phyloP scores from a whole-genome alignment of 1,140 invertebrate species.

The Microvelia longipes region DNA sequence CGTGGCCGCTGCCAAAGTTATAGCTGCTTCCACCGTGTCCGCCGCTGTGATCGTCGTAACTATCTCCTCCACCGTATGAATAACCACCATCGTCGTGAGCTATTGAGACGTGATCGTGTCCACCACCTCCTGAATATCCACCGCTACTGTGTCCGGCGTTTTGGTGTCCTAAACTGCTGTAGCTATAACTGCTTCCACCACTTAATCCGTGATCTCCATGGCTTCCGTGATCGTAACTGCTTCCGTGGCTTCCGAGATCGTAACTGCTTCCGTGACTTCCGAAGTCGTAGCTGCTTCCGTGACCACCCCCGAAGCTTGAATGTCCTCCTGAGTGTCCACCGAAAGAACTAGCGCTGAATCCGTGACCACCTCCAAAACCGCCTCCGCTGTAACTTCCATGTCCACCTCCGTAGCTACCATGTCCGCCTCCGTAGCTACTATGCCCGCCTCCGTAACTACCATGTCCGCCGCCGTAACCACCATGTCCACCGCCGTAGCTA shows the following conservation, averaged over 20 bases:
- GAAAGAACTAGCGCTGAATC: background rate
- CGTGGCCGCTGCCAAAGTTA: background rate
- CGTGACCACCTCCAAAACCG: background rate
- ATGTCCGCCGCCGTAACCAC: background rate
- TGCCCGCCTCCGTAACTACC: background rate
- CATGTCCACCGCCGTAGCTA: background rate
- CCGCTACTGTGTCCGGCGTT: too few relatives aligned
- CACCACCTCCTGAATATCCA: background rate
- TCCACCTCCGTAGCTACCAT: background rate
- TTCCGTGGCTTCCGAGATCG: background rate
- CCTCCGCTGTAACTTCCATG: background rate
- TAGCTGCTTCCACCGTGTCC: background rate
- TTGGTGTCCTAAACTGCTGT: background rate
- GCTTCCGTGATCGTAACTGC: background rate
- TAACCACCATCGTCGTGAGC: background rate
- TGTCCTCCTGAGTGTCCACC: background rate
- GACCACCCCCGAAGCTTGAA: too few relatives aligned
- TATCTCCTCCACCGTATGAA: background rate
- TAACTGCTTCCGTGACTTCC: background rate
- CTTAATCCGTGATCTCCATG: background rate
- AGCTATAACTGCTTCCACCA: too few relatives aligned
- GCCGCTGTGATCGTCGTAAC: background rate
- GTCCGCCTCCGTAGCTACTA: background rate
- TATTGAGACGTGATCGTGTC: background rate
- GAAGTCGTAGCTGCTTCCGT: background rate